These are phyloP conservation scores for Orycteropus afer DNA, from an alignment of 2,113 vertebrate species.

Conservation along the genomic window DNA sequence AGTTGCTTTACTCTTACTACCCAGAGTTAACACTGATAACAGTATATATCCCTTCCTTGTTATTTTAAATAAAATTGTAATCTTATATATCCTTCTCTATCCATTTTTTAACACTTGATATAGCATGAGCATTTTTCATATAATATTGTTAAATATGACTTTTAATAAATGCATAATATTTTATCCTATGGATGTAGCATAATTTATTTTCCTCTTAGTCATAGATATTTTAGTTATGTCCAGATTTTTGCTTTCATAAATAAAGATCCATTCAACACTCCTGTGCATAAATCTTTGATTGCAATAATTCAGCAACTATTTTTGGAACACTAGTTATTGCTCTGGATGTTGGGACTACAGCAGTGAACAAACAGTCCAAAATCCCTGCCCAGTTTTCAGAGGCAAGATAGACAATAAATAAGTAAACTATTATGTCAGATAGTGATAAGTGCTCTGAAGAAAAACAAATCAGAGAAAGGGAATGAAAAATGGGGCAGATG, in stretches of 20 bases:
- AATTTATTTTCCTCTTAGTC: constrained; percentile 33
- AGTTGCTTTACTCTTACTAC: constrained; percentile 13
- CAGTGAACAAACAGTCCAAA: background rate
- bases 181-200: background rate
- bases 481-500: background rate
- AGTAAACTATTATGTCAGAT: background rate
- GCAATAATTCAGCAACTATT: constrained; percentile 26
- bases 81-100: background rate
- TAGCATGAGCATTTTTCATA: constrained; percentile 29
- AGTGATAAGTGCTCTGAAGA: background rate
- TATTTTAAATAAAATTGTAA: constrained; percentile 18
- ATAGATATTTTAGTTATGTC: constrained; percentile 29
- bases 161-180: constrained; percentile 13
- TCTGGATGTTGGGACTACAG: background rate
- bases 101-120: background rate
- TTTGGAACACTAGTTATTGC: background rate
- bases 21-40: background rate
- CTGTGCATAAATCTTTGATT: background rate
- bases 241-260: constrained; percentile 41
- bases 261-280: background rate
- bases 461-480: constrained; percentile 4
- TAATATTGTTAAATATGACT: background rate
- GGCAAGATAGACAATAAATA: background rate
- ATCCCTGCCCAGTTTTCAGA: background rate
- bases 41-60: background rate